Base-by-base conservation (phyloP, 2,113 vertebrate genomes). In the Hassar affinis region DNA sequence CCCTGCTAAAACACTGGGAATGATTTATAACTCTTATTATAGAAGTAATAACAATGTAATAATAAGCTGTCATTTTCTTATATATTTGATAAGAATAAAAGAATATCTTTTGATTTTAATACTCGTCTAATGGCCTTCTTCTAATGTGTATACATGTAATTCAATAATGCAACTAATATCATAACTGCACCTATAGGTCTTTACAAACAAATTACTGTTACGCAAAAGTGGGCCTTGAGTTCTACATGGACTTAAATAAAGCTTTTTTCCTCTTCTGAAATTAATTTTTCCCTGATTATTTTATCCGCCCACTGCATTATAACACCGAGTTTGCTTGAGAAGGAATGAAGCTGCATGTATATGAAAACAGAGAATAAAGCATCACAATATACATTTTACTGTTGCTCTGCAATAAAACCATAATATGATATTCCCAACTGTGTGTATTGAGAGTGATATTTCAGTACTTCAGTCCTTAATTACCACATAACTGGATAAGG, bases 401-500 rank as follows among this genome's bases (percentile, higher is more conserved):
- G 38, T 64, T 47, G 17, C 71, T 57, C 42, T 30, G 38, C 80
- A 47, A 59, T 82, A 82, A 82, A 59, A 20, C 47, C 25, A 72
- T 47, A 52, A 74, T 49, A 74, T 74, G 42, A 72, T 30, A 72
- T 22, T 56, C 51, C 66, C 49, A 38, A n/a, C 0, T 81, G 49
- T 51, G 35, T 56, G 10, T 49, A 51, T 42, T n/a, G n/a, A 30
- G 35, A 30, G 57, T 62, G 25, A 61, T 45, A 47, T 79, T 79
- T 79, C 78, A 79, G 17, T 30, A 20, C 57, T 57, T 14, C 22
- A 72, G 66, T 11, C 64, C 11, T 74, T 82, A 59, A 82, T 61
- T 82, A 57, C n/a, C 57, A 35, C 4, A 47, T 72, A 82, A 49
- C 25, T 30, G 38, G 38, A 5, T 30, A 18, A 47, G 4, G 17